Base-by-base conservation (phyloP, 2,888 invertebrate genomes). In the Apotomis turbidana region DNA sequence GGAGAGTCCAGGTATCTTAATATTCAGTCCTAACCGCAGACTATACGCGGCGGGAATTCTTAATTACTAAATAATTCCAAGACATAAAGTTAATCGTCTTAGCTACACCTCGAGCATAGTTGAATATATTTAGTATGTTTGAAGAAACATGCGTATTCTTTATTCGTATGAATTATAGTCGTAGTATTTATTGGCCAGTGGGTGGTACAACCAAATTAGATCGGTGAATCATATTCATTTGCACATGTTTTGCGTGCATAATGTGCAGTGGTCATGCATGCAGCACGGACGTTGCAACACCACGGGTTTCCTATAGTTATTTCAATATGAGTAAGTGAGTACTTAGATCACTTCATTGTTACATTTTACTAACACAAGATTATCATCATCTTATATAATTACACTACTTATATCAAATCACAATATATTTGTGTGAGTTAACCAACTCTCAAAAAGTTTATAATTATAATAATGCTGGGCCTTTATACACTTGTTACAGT, bases 1-100 rank as follows among this genome's bases (percentile, higher is more conserved):
- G n/a, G 3, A 10, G 46, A 9, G n/a, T 5, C 27, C 62, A 63
- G 57, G 49, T 8, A 49, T 12, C 12, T 70, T 49, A 57, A n/a
- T 63, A 70, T 63, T 70, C 63, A 5, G 9, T 5, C 9, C 10
- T 3, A 27, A 49, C 12, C 69, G 55, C 57, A 41, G 27, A 27
- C 41, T 5, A 44, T 10, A 61, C 70, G 12, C 54, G 27, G 52
- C 73, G 63, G 61, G 69, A 62, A 64, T 66, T 13, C 8, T 46
- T 61, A 71, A 71, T 71, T 57, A 67, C 12, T 44, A 71, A 62
- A 68, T 68, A 68, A 71, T 58, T 68, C 61, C 67, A 51, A 63
- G 27, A 59, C n/a, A 59, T 36, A 52, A 61, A 63, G 52, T 63
- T 72, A 72, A 72, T 72, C 51, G 68, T 63, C 63, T 13, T 54